Percentiles rank a stretch among this genome's conserved stretches.
These are phyloP conservation scores for Meandrusa payeni DNA, from an alignment of 2,888 invertebrate genomes.

Conservation along the genomic window DNA sequence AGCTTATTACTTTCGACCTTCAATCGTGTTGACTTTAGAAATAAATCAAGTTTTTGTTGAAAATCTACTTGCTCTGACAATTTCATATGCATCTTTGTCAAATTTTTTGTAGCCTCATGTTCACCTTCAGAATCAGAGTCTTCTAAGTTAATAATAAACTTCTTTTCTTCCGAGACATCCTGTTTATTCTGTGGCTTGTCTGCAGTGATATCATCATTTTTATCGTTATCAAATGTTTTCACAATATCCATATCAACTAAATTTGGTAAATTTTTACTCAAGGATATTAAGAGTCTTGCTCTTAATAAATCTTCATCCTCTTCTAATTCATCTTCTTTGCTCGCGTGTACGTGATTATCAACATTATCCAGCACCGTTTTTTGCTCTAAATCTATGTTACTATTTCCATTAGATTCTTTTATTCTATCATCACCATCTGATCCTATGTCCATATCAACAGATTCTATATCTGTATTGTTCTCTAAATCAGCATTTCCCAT, in stretches of 20 bases:
- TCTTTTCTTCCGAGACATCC: slow-evolving; percentile 52
- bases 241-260: slow-evolving; percentile 47
- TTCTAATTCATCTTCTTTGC: slow-evolving; percentile 62
- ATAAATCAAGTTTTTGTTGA: slow-evolving; percentile 66
- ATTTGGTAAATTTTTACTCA: slow-evolving; percentile 79
- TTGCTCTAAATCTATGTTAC: slow-evolving; percentile 13
- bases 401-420: slow-evolving; percentile 43
- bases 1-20: slow-evolving; percentile 59
- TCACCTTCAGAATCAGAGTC: slow-evolving; percentile 76
- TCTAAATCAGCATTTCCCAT: slow-evolving; percentile 38
- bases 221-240: slow-evolving; percentile 35
- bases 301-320: slow-evolving; percentile 83
- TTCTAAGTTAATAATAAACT: slow-evolving; percentile 66
- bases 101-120: slow-evolving; percentile 73
- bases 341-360: slow-evolving; percentile 5
- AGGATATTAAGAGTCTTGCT: slow-evolving; percentile 80
- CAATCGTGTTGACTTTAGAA: slow-evolving; percentile 67
- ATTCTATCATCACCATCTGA: slow-evolving; percentile 65
- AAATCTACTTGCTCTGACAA: slow-evolving; percentile 66
- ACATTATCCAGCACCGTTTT: slow-evolving; percentile 3
- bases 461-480: slow-evolving; percentile 72
- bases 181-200: slow-evolving; percentile 28
- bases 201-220: slow-evolving; percentile 22
- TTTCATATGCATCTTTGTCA: slow-evolving; percentile 75
- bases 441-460: slow-evolving; percentile 77